Conservation (phyloP, 2,113 vertebrate genomes). For the Theropithecus gelada region DNA sequence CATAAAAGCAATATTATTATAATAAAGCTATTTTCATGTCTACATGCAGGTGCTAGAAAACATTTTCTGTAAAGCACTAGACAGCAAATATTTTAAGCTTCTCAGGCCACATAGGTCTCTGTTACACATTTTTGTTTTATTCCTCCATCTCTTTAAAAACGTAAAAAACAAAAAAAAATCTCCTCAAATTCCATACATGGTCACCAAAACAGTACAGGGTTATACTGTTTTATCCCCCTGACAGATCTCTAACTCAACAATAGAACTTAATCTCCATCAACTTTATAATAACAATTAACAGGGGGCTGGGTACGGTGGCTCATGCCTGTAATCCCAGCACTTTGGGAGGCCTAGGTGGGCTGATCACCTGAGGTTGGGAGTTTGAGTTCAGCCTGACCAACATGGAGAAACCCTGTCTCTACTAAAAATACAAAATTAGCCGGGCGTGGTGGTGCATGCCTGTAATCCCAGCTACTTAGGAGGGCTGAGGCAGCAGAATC, state of each 20-base stretch:
- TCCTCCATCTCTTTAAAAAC: not conserved
- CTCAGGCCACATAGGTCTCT: not conserved
- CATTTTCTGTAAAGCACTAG: not conserved
- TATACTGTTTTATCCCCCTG: not conserved
- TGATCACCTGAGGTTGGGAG: no score
- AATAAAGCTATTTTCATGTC: not conserved
- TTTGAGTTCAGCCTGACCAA: no score
- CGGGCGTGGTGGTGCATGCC: no score
- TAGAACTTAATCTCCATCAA: not conserved
- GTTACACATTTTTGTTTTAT: not conserved
- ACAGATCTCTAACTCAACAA: not conserved
- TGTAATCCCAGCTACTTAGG: no score
- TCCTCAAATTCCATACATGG: not conserved
- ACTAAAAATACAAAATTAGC: no score
- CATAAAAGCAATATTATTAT: not conserved
- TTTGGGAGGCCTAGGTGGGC: no score
- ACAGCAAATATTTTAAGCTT: not conserved
- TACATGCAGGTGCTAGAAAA: not conserved
- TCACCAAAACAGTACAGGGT: not conserved
- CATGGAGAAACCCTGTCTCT: no score
- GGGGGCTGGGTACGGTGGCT: no score
- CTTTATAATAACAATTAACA: not conserved
- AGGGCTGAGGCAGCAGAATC: no score
- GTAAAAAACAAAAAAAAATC: not conserved
- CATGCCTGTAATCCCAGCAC: no score